Base-by-base conservation (phyloP, 2,888 invertebrate genomes). In the Acrocera orbiculus region DNA sequence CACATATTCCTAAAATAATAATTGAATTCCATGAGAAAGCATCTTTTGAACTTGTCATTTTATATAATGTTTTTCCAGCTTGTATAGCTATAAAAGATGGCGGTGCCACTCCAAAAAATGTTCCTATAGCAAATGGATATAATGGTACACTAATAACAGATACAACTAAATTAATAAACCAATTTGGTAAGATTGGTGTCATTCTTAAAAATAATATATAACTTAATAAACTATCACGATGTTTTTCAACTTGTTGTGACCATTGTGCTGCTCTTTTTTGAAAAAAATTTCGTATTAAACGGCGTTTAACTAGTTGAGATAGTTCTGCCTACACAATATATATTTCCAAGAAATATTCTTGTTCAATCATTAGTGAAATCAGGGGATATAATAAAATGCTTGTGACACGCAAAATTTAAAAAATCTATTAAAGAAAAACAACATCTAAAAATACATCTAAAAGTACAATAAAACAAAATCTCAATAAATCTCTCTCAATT, bases 51-150 rank as follows among this genome's bases (percentile, higher is more conserved):
- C 86, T 85, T 2, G 90, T 85, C 62, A 98, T 68, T 44, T 85
- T 76, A 50, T 96, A 85, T 28, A 99, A 64, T 1, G 96, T 96
- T 54, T 89, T 89, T 10, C 98, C 98, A 9, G 95, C 90, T 65
- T 96, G 92, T 47, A 98, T 93, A 9, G 93, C 93, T 16, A 98
- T 76, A 56, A 98, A 85, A 1, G 95, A 93, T 4, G 96, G 96
- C 28, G 96, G 95, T 1, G 87, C 92, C 9, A 93, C 93, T 42
- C 93, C 87, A 42, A 96, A 68, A 59, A 98, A 95, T 38, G 98
- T 98, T 42, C 98, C 98, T 37, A 90, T 54, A 42, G 86, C 87
- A 63, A 99, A 98, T 39, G 89, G 87, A 42, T 73, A 52, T 40
- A 96, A 60, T 2, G 95, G 93, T 23, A 99, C 95, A 46, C 92